These are phyloP conservation scores for Aradophagus sp. DNA, from an alignment of 1,140 invertebrate genomes.

Conservation along the genomic window DNA sequence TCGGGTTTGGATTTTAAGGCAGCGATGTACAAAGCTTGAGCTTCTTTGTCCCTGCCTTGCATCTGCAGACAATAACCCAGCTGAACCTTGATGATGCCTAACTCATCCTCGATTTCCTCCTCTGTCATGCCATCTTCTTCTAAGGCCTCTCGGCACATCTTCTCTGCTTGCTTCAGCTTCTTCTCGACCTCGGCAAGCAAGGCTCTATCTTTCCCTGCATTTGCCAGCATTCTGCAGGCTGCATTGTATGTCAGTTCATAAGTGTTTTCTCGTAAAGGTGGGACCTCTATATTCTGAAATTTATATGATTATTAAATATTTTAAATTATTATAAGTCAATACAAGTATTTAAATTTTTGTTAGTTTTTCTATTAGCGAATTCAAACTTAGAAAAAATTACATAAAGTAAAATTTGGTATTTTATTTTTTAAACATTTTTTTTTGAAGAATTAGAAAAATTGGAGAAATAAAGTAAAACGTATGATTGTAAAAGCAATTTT, in stretches of 20 bases:
- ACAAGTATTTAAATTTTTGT: too few relatives aligned
- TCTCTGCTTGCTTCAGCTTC: conserved; percentile 88
- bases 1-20: conserved; percentile 86
- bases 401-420: too few relatives aligned
- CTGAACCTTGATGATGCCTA: conserved; percentile 93
- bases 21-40: conserved; percentile 85
- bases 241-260: conserved; percentile 95
- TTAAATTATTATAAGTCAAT: too few relatives aligned
- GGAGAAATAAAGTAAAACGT: too few relatives aligned
- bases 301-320: conserved; percentile 10
- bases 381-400: too few relatives aligned
- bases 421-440: too few relatives aligned
- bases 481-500: too few relatives aligned
- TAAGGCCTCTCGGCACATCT: conserved; percentile 86
- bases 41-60: conserved; percentile 85
- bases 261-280: conserved; percentile 77
- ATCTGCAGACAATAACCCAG: conserved; percentile 90
- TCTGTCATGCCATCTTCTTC: conserved; percentile 91
- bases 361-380: too few relatives aligned
- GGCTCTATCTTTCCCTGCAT: conserved; percentile 77
- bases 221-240: conserved; percentile 86
- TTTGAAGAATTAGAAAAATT: too few relatives aligned
- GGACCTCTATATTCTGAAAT: conserved; percentile 74
- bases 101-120: conserved; percentile 91
- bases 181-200: conserved; percentile 82